Evolutionary conservation across 2,797 vertebrate genomes (phyloP), one percentile per base, ranked within the genome.

Genomic region (Ibycter americanus): DNA sequence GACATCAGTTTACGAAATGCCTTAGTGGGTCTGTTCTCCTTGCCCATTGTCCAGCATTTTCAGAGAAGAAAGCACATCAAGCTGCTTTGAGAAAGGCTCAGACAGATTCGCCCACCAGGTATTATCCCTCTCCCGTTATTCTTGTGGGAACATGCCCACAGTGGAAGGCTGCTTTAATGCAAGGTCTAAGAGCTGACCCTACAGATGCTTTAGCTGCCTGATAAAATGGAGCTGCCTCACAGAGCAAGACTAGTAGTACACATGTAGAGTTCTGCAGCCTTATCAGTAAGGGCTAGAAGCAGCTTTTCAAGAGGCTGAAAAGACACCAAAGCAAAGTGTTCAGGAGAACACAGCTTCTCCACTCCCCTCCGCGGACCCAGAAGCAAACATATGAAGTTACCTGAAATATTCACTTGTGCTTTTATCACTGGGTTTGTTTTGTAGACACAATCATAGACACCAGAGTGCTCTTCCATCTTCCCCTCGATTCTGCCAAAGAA

Each of bases 391-490:
- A 12, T 1, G 3, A 36, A 62, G 22, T 87, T 90, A 97, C 96
- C 96, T 38, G 91, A 87, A 79, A 97, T 7, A 20, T 32, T 49
- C 74, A 97, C 40, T 92, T 83, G 6, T 73, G 14, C 93, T 77
- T 1, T 85, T 3, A 92, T 58, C 44, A 10, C 4, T 0, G 95
- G 96, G 78, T 2, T 32, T 4, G 36, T 49, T 46, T 80, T 27
- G 32, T 54, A 97, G 93, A 96, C 4, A 4, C 96, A 97, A 26
- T 96, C 74, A 1, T 96, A 97, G 71, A 89, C 0, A 0, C 96
- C 96, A 0, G 96, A 97, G 70, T 96, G 90, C 10, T 97, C 89
- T 76, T 96, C 96, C n/a, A 1, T 12, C 20, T 67, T 96, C 44
- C 96, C 96, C 7, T 89, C 5, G 0, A 97, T 89, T 6, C 96